These are phyloP conservation scores for Pseudorectes ferrugineus DNA, from an alignment of 2,113 vertebrate genomes.

Conservation along the genomic window DNA sequence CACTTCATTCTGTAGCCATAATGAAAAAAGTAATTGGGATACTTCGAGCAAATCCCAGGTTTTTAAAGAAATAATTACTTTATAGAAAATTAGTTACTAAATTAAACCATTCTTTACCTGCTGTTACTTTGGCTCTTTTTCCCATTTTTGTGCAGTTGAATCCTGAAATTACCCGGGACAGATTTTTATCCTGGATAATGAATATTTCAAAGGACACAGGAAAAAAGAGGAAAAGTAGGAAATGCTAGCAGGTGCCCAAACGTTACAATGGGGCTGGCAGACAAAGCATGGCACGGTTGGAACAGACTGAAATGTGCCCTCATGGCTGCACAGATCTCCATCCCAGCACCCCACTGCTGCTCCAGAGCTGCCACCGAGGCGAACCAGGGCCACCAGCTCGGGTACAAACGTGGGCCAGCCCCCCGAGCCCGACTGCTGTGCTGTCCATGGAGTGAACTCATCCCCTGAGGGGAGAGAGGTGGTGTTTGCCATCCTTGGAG, in stretches of 20 bases:
- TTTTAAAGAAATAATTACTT: constrained; percentile 58
- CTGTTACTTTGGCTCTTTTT: neutral
- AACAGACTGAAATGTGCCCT: rapidly evolving
- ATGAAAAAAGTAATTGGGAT: constrained; percentile 33
- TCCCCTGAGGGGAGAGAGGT: neutral
- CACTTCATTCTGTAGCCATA: constrained; percentile 10
- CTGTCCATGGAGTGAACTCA: neutral
- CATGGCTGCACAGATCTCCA: rapidly evolving
- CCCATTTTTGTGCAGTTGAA: neutral
- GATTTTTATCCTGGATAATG: neutral
- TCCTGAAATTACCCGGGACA: neutral
- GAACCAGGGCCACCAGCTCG: neutral
- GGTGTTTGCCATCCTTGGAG: neutral
- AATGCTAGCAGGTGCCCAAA: neutral
- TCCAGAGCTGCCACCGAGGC: rapidly evolving
- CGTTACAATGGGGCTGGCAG: neutral
- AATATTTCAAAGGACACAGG: neutral
- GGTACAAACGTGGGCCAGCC: neutral
- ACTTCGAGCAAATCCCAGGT: neutral
- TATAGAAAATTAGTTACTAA: constrained; percentile 21
- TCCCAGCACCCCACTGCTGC: no score
- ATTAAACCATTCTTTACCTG: constrained; percentile 8
- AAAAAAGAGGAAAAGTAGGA: neutral
- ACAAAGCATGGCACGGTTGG: neutral
- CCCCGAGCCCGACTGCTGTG: rapidly evolving